phyloP scores from a whole-genome alignment of 2,888 invertebrate species.

The Diarsia dahlii region DNA sequence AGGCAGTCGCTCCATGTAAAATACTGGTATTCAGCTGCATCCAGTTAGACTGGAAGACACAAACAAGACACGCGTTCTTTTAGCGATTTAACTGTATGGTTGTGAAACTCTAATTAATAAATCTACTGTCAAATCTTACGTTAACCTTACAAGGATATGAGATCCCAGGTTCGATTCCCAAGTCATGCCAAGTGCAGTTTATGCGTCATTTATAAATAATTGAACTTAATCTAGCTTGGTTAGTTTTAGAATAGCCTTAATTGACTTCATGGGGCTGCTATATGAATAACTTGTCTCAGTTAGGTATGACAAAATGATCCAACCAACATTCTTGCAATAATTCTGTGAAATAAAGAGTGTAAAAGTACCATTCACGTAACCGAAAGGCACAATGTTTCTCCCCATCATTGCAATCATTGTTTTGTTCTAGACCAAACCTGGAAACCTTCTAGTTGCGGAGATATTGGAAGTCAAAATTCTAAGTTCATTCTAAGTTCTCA shows the following conservation, averaged over 20 bases:
- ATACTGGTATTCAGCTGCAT: too few relatives aligned
- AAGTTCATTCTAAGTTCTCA: too few relatives aligned
- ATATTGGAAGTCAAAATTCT: neutral
- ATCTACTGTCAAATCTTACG: neutral
- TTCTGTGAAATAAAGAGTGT: neutral
- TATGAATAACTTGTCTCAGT: neutral
- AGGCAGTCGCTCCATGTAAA: too few relatives aligned
- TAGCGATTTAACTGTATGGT: neutral
- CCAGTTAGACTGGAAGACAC: too few relatives aligned
- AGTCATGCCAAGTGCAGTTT: constrained; percentile 21
- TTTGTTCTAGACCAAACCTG: neutral
- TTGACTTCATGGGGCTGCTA: neutral
- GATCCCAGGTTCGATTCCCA: constrained; percentile 25
- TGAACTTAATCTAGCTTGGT: neutral
- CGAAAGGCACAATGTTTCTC: neutral
- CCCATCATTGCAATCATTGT: neutral
- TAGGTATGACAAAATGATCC: constrained; percentile 1
- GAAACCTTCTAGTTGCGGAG: neutral
- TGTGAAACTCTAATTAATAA: neutral
- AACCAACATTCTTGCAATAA: neutral
- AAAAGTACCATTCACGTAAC: too few relatives aligned
- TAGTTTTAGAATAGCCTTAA: constrained; percentile 12
- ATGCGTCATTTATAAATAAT: neutral
- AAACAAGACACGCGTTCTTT: neutral
- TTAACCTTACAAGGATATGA: neutral